Evolutionary conservation across 2,113 vertebrate genomes (phyloP).

Genomic region (Fregata magnificens): DNA sequence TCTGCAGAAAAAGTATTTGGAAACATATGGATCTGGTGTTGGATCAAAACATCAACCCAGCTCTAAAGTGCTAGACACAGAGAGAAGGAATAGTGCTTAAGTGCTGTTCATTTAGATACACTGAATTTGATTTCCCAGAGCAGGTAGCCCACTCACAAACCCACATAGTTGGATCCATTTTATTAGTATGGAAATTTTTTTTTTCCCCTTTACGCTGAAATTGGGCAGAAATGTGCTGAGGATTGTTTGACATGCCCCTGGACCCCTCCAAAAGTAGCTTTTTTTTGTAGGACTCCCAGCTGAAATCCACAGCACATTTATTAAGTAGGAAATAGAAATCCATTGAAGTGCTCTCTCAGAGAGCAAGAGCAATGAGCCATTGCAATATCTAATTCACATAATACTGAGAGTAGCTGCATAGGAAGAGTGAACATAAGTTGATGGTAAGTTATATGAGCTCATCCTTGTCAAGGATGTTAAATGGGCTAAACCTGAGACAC

Average conservation of each 20-base stretch:
- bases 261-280: neutral
- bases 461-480: constrained; percentile 47
- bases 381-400: neutral
- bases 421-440: neutral
- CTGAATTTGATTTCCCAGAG: neutral
- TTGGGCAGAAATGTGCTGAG: neutral
- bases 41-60: neutral
- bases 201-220: neutral
- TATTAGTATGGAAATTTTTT: neutral
- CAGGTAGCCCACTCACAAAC: neutral
- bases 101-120: neutral
- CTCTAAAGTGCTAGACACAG: neutral
- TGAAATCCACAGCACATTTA: neutral
- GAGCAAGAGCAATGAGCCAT: constrained; percentile 8
- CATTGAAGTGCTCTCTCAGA: neutral
- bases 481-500: neutral
- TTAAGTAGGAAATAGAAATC: neutral
- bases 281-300: neutral
- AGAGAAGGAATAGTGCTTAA: neutral
- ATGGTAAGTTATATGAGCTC: neutral
- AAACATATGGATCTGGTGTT: neutral
- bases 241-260: neutral
- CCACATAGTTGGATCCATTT: neutral
- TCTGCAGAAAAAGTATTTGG: neutral
- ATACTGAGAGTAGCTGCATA: neutral